Evolutionary conservation across 37 sponge, comb jelly and placozoan genomes (phyloP), one percentile per base, ranked within the genome.

Genomic region (Haliclona indistincta): DNA sequence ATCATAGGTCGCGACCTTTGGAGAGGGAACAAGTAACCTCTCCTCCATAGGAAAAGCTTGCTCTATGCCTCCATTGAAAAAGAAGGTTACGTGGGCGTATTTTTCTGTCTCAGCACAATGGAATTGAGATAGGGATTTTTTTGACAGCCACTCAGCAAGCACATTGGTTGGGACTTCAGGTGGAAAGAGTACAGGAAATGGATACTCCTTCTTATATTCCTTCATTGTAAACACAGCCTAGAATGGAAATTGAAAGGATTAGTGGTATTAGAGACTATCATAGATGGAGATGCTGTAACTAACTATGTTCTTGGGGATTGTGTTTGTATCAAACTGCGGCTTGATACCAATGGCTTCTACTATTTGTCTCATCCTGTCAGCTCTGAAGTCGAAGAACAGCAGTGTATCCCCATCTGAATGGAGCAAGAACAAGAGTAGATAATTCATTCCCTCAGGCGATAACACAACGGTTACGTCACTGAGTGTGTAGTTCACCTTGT

Each of bases 71-170:
- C 97, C 97, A 75, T 97, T 97, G 74, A 97, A 97, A 95, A 97
- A 97, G 85, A 97, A 97, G 4, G 97, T 97, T 58, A 97, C 97
- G 55, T 97, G 97, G 33, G 97, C 97, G 81, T 97, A 97, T 76
- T 97, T 97, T 85, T 97, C 97, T n/a, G 97, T 97, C 63, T 97
- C 97, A 90, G 97, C 97, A 80, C 91, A 90, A 75, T 97, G 97
- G 70, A 88, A 89, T 78, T 97, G 97, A 13, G 81, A 65, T 22
- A 93, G 8, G 6, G 43, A 41, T 32, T 94, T 91, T 63, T 70
- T 76, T 5, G 92, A 79, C 55, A 97, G 89, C 94, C 97, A 97
- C 68, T 94, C 97, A 0, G 97, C 97, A 0, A 94, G 74, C 3
- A 75, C 81, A 63, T 97, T 93, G 32, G 52, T 71, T 40, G 92